phyloP scores from a whole-genome alignment of 1,140 invertebrate species.

The Subanguina moxae region DNA sequence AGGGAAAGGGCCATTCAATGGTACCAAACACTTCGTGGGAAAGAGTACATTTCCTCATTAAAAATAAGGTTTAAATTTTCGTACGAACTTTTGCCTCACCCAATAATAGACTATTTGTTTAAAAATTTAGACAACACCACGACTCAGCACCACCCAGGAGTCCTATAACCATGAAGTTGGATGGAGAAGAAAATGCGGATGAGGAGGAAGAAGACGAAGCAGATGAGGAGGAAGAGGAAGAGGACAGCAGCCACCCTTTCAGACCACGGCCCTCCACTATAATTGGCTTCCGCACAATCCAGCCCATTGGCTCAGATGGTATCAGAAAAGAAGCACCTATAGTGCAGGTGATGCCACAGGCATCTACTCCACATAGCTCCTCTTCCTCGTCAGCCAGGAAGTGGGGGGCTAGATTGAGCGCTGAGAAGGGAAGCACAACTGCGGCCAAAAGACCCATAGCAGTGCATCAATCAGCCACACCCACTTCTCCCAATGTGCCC shows the following conservation, averaged over 20 bases:
- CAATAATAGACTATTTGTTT: no score
- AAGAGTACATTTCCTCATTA: no score
- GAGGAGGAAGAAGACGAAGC: conserved; percentile 40
- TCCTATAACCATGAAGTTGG: conserved; percentile 10
- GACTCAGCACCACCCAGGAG: conserved; percentile 44
- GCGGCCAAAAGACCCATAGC: neutral
- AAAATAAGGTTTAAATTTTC: no score
- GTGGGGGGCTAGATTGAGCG: neutral
- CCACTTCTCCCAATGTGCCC: neutral
- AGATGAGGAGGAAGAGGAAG: conserved; percentile 52
- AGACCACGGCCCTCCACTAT: conserved; percentile 46
- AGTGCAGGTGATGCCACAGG: conserved; percentile 44
- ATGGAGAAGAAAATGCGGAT: conserved; percentile 5
- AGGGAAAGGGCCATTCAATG: no score
- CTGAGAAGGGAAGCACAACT: neutral
- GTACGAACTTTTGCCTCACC: no score
- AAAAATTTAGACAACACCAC: conserved; percentile 27
- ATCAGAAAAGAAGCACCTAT: conserved; percentile 43
- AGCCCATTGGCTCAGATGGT: conserved; percentile 41
- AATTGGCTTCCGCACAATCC: conserved; percentile 48
- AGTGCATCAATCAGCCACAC: neutral
- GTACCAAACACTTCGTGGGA: no score
- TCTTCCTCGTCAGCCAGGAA: neutral
- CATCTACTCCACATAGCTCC: conserved; percentile 7
- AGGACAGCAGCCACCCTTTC: conserved; percentile 36